phyloP scores from a whole-genome alignment of 30 jellyfish, hydroid and myxozoan species.

The Pelagia noctiluca region DNA sequence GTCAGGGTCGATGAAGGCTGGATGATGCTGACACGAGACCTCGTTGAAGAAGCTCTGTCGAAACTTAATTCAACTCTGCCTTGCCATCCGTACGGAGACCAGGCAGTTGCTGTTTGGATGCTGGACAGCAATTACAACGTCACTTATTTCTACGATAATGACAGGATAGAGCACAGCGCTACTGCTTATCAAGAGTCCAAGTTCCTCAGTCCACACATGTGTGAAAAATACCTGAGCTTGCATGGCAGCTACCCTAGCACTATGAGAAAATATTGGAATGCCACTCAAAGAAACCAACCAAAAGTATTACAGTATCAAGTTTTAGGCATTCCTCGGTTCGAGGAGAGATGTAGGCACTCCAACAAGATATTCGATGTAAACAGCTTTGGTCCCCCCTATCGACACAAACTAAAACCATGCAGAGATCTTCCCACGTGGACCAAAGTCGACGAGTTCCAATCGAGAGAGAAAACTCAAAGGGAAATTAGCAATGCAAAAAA shows the following conservation, averaged over 20 bases:
- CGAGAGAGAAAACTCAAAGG: slow-evolving; percentile 82
- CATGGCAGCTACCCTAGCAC: slow-evolving; percentile 88
- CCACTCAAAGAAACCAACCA: background rate
- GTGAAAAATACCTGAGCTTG: slow-evolving; percentile 74
- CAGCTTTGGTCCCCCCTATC: slow-evolving; percentile 70
- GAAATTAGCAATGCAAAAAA: too few relatives aligned
- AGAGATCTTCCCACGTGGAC: slow-evolving; percentile 86
- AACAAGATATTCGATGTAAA: slow-evolving; percentile 66
- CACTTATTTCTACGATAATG: slow-evolving; percentile 85
- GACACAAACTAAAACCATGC: slow-evolving; percentile 81
- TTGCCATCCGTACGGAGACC: slow-evolving; percentile 98
- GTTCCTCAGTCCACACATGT: slow-evolving; percentile 52
- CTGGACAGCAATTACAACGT: slow-evolving; percentile 65
- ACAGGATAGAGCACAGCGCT: slow-evolving; percentile 79
- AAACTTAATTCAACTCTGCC: slow-evolving; percentile 73
- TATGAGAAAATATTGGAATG: slow-evolving; percentile 84
- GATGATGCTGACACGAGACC: slow-evolving; percentile 82
- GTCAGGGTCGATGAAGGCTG: slow-evolving; percentile 98
- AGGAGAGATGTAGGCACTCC: slow-evolving; percentile 44
- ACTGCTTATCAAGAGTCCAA: slow-evolving; percentile 51
- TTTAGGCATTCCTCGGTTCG: slow-evolving; percentile 69
- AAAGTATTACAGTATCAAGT: slow-evolving; percentile 8
- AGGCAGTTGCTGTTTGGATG: slow-evolving; percentile 95
- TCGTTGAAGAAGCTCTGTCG: slow-evolving; percentile 78
- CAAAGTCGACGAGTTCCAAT: slow-evolving; percentile 41